These are phyloP conservation scores for Pseudorhombus dupliciocellatus DNA, from an alignment of 2,113 vertebrate species.

Conservation along the genomic window DNA sequence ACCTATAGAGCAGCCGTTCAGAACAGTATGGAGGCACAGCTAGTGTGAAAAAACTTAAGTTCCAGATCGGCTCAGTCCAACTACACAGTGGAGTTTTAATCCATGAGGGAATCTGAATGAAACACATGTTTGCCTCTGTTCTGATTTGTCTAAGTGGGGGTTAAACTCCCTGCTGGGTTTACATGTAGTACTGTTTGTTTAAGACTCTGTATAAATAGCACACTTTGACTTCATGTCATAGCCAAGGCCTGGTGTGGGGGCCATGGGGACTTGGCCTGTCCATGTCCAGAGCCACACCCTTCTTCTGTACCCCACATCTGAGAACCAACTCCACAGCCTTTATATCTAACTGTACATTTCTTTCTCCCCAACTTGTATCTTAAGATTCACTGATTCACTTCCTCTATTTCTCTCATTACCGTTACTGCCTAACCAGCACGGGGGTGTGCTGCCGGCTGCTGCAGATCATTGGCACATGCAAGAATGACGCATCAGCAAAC, in stretches of 20 bases:
- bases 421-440: neutral
- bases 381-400: neutral
- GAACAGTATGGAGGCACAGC: neutral
- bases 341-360: neutral
- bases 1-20: constrained; percentile 29
- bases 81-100: neutral
- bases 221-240: constrained; percentile 43
- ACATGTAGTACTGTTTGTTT: constrained; percentile 33
- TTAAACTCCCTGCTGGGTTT: neutral
- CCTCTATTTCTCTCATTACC: neutral
- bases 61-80: neutral
- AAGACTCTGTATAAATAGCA: constrained; percentile 62
- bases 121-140: neutral
- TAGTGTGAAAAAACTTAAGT: neutral
- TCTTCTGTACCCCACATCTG: constrained; percentile 13
- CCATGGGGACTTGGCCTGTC: constrained; percentile 19
- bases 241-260: constrained; percentile 21
- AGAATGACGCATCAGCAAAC: constrained; percentile 33
- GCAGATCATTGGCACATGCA: neutral
- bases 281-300: constrained; percentile 52
- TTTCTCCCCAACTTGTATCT: neutral
- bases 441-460: neutral
- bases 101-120: neutral
- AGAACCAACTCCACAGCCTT: neutral
- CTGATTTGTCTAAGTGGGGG: neutral